phyloP scores from a whole-genome alignment of 2,113 vertebrate species.

The Barnardius zonarius region DNA sequence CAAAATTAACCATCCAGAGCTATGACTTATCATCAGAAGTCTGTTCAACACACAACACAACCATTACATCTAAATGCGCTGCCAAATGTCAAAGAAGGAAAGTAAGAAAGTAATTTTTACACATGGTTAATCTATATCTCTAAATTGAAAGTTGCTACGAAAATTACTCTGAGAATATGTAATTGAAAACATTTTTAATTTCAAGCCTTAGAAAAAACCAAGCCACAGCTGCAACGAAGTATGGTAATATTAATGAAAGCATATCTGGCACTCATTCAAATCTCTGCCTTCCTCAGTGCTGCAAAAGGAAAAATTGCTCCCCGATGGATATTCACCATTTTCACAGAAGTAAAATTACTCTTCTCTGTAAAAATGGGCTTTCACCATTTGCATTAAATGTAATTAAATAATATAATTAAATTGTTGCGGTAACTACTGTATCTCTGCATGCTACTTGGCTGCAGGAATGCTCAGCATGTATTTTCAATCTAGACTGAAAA shows the following conservation, averaged over 20 bases:
- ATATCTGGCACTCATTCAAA: conserved; percentile 40
- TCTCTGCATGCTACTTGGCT: conserved; percentile 17
- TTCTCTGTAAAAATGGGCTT: conserved; percentile 12
- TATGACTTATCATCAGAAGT: not conserved
- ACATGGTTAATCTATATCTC: conserved; percentile 22
- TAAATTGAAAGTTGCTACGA: conserved; percentile 33
- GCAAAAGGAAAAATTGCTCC: conserved; percentile 20
- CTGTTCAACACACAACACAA: not conserved
- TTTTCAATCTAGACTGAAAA: not conserved
- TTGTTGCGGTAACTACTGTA: conserved; percentile 14
- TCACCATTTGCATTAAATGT: conserved; percentile 34
- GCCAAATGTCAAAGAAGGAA: not conserved
- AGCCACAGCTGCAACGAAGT: conserved; percentile 29
- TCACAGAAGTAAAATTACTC: conserved; percentile 20
- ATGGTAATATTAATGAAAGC: conserved; percentile 55
- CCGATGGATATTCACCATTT: conserved; percentile 32
- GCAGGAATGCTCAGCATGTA: not conserved
- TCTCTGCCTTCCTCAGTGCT: not conserved
- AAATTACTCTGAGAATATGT: conserved; percentile 18
- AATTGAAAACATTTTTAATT: conserved; percentile 61
- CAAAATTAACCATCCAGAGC: conserved; percentile 25
- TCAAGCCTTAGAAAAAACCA: not conserved
- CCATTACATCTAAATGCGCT: not conserved
- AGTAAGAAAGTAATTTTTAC: conserved; percentile 16
- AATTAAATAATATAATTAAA: conserved; percentile 53